Conservation (phyloP, 2,888 invertebrate species). For the Acanthoscelides obtectus region DNA sequence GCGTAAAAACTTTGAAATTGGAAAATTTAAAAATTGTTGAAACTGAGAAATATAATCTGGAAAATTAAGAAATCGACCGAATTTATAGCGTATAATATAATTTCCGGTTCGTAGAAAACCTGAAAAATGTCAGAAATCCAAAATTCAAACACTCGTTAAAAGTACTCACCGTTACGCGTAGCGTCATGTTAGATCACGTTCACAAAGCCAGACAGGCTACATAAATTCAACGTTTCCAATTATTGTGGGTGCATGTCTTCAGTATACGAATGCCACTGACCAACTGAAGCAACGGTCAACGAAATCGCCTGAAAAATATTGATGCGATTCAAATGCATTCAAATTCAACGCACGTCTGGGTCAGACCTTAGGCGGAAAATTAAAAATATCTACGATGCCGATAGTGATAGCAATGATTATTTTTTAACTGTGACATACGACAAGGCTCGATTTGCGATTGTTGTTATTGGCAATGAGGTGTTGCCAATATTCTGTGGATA, state of each 20-base stretch:
- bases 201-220: not conserved
- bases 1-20: too few relatives aligned
- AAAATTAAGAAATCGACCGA: too few relatives aligned
- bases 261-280: not conserved
- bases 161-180: slow-evolving; percentile 10
- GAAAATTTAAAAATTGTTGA: too few relatives aligned
- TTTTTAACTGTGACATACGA: not conserved
- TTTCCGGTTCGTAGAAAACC: too few relatives aligned
- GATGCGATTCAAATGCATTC: not conserved
- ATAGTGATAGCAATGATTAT: not conserved
- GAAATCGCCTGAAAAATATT: not conserved
- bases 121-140: too few relatives aligned
- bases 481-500: not conserved
- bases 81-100: too few relatives aligned
- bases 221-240: not conserved
- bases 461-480: not conserved
- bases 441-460: not conserved
- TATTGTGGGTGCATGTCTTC: not conserved
- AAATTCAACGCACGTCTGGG: not conserved
- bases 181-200: slow-evolving; percentile 5
- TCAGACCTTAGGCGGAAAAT: not conserved
- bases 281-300: not conserved
- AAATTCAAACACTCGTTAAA: too few relatives aligned
- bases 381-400: not conserved
- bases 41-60: too few relatives aligned